phyloP scores from a whole-genome alignment of 2,888 invertebrate species.

The Agrilus biguttatus region DNA sequence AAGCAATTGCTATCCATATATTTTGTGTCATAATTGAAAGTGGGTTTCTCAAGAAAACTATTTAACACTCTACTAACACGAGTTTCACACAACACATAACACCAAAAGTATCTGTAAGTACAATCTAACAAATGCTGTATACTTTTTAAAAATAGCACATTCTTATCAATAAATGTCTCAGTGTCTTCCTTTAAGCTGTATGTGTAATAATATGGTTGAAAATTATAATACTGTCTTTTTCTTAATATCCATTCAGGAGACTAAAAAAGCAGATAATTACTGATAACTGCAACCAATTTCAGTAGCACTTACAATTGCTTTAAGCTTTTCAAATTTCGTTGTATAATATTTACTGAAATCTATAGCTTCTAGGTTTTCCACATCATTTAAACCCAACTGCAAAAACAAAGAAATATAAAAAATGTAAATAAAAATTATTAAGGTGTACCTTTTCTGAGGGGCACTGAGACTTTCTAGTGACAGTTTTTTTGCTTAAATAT shows the following conservation, averaged over 20 bases:
- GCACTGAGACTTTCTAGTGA: too few species aligned
- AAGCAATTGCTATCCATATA: slow-evolving; percentile 30
- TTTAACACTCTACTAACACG: slow-evolving; percentile 17
- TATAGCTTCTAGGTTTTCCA: too few species aligned
- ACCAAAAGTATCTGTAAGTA: slow-evolving; percentile 30
- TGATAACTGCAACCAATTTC: not conserved
- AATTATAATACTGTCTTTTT: slow-evolving; percentile 15
- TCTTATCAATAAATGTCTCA: slow-evolving; percentile 17
- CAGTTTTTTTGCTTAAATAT: too few species aligned
- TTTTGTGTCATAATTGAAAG: slow-evolving; percentile 26
- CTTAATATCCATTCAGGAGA: slow-evolving; percentile 20
- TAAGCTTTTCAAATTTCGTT: not conserved
- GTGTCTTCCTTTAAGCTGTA: slow-evolving; percentile 16
- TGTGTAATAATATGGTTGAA: slow-evolving; percentile 17
- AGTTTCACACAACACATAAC: slow-evolving; percentile 23
- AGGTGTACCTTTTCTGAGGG: too few species aligned
- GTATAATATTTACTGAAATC: too few species aligned
- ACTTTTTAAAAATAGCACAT: slow-evolving; percentile 18
- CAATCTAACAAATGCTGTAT: slow-evolving; percentile 24
- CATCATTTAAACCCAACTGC: too few species aligned
- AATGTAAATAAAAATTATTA: too few species aligned
- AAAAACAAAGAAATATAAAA: too few species aligned
- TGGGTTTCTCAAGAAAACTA: slow-evolving; percentile 23
- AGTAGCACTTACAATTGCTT: slow-evolving; percentile 1
- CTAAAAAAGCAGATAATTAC: not conserved